Evolutionary conservation across 2,797 vertebrate species (phyloP).

Genomic region (Galago senegalensis): DNA sequence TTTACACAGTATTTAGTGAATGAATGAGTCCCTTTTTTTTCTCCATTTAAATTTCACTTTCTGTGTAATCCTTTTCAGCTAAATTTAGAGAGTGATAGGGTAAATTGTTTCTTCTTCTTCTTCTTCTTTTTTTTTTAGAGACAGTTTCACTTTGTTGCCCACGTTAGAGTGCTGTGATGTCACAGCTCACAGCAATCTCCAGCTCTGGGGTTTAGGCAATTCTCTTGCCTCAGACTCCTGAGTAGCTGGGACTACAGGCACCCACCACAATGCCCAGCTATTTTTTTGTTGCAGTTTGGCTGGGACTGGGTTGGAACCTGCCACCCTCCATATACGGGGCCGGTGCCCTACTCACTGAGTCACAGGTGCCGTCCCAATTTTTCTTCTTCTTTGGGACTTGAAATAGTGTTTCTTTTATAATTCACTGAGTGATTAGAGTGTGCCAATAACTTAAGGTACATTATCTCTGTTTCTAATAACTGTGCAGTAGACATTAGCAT

Average conservation of each 20-base stretch:
- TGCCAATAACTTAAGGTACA: neutral
- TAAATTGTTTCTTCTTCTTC: neutral
- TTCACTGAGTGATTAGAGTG: neutral
- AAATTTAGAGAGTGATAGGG: neutral
- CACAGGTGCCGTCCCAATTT: neutral
- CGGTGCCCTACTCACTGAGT: too few relatives aligned
- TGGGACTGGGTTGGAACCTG: fast-evolving
- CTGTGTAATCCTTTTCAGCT: neutral
- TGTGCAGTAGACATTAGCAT: neutral
- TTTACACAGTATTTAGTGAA: neutral
- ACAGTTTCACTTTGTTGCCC: too few relatives aligned
- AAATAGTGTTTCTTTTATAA: constrained; percentile 8
- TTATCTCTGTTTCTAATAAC: neutral
- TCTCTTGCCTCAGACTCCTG: too few relatives aligned
- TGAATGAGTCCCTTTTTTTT: neutral
- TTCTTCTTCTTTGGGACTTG: neutral
- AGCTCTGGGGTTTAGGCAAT: too few relatives aligned
- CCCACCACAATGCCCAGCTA: too few relatives aligned
- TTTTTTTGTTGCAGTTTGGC: too few relatives aligned
- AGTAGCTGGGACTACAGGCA: too few relatives aligned
- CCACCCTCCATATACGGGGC: too few relatives aligned
- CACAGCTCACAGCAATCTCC: too few relatives aligned
- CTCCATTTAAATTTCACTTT: neutral
- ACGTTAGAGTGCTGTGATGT: too few relatives aligned
- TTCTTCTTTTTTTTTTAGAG: too few relatives aligned